These are phyloP conservation scores for Ctenopoma multispine DNA, from an alignment of 2,797 vertebrate species.

Conservation along the genomic window DNA sequence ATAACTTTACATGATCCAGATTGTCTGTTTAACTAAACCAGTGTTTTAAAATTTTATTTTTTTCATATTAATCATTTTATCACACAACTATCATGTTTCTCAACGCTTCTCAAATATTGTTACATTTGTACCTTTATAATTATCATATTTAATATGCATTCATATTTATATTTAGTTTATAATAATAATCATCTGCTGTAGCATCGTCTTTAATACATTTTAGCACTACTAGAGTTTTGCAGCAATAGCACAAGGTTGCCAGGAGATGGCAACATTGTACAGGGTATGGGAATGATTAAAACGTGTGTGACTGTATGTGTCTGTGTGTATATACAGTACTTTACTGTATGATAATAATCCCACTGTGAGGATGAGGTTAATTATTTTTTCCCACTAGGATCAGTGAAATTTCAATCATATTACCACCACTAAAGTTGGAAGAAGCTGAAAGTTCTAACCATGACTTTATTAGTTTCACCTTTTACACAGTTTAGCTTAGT, in stretches of 20 bases:
- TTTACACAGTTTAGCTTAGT: too few species aligned
- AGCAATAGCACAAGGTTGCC: conserved; percentile 33
- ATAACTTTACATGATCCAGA: too few species aligned
- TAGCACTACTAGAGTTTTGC: neutral
- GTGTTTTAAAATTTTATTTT: too few species aligned
- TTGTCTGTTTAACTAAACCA: too few species aligned
- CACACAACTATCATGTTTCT: neutral
- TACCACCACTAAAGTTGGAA: too few species aligned
- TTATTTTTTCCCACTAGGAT: neutral
- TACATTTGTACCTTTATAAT: too few species aligned
- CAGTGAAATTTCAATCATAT: neutral
- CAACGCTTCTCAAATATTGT: too few species aligned
- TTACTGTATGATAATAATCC: too few species aligned
- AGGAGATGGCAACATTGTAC: conserved; percentile 67
- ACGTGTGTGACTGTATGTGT: neutral
- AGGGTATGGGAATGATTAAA: neutral
- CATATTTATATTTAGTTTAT: too few species aligned
- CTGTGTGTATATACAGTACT: neutral
- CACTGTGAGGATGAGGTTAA: neutral
- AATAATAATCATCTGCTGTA: neutral
- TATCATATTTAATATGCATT: too few species aligned
- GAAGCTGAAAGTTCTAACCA: too few species aligned
- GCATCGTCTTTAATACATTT: neutral
- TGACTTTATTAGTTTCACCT: too few species aligned
- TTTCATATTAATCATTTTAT: neutral